phyloP scores from a whole-genome alignment of 2,797 vertebrate species.

The Macroramphosus scolopax region DNA sequence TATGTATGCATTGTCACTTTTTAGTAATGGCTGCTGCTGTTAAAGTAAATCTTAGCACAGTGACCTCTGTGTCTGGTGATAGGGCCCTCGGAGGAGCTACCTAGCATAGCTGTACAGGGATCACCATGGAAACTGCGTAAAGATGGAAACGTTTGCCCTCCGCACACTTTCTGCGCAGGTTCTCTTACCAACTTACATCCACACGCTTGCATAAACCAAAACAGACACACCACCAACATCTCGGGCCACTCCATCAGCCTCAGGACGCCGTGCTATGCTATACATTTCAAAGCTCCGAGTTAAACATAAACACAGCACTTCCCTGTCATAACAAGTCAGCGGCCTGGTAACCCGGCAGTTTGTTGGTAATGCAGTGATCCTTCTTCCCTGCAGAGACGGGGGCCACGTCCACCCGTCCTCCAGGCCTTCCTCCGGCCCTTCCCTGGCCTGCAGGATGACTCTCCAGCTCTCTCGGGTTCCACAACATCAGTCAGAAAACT shows the following conservation, averaged over 20 bases:
- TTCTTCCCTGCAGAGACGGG: constrained; percentile 54
- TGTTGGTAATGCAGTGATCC: constrained; percentile 71
- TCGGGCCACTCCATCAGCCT: constrained; percentile 54
- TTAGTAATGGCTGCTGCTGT: too few relatives aligned
- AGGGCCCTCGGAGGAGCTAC: too few relatives aligned
- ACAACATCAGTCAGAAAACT: constrained; percentile 39
- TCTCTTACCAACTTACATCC: not conserved
- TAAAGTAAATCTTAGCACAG: too few relatives aligned
- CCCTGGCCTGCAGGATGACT: constrained; percentile 29
- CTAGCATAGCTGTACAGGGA: too few relatives aligned
- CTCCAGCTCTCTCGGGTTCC: constrained; percentile 46
- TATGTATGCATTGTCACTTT: too few relatives aligned
- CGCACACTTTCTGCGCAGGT: constrained; percentile 25
- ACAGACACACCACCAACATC: constrained; percentile 43
- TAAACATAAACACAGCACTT: constrained; percentile 75
- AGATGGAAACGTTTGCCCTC: constrained; percentile 16
- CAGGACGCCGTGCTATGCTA: constrained; percentile 43
- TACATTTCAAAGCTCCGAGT: constrained; percentile 74
- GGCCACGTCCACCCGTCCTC: constrained; percentile 52
- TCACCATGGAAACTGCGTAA: constrained; percentile 16
- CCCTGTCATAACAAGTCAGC: constrained; percentile 74
- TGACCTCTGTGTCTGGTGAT: too few relatives aligned
- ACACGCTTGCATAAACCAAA: too few relatives aligned
- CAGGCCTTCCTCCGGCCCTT: constrained; percentile 57
- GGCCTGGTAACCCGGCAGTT: constrained; percentile 59